Conservation (phyloP, 2,888 invertebrate species). For the Cantharis rufa region DNA sequence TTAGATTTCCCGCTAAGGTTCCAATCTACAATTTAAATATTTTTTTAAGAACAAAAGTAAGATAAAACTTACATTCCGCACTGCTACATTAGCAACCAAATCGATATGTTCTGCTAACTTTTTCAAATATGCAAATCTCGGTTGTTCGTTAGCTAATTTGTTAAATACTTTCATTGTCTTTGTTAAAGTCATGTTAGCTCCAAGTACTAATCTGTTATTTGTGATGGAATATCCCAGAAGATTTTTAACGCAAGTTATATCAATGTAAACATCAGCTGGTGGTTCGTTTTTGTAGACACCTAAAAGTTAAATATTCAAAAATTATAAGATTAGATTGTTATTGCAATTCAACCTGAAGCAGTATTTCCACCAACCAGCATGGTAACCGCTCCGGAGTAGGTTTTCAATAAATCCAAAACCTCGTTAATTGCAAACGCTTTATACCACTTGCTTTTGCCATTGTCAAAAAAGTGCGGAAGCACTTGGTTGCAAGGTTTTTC, state of each 20-base stretch:
- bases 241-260: slow-evolving; percentile 64
- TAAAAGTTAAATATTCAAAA: slow-evolving; percentile 38
- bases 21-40: slow-evolving; percentile 48
- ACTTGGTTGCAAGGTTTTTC: background rate
- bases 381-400: slow-evolving; percentile 57
- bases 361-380: slow-evolving; percentile 75
- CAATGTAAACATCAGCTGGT: slow-evolving; percentile 61
- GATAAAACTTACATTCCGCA: slow-evolving; percentile 67
- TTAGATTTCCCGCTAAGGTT: slow-evolving; percentile 72
- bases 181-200: slow-evolving; percentile 64
- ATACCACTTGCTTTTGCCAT: slow-evolving; percentile 57
- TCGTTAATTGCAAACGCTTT: slow-evolving; percentile 61
- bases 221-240: slow-evolving; percentile 56
- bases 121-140: slow-evolving; percentile 63
- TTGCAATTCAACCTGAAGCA: slow-evolving; percentile 63
- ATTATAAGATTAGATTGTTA: too few species aligned
- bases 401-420: slow-evolving; percentile 56
- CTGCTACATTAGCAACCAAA: slow-evolving; percentile 70
- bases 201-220: slow-evolving; percentile 59
- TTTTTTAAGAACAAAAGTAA: too few species aligned
- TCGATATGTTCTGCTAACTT: slow-evolving; percentile 67
- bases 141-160: slow-evolving; percentile 49
- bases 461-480: background rate
- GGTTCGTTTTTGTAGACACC: slow-evolving; percentile 48
- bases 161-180: slow-evolving; percentile 60